Conservation (phyloP, 2,888 invertebrate species). For the Hypselothyrea guttata region DNA sequence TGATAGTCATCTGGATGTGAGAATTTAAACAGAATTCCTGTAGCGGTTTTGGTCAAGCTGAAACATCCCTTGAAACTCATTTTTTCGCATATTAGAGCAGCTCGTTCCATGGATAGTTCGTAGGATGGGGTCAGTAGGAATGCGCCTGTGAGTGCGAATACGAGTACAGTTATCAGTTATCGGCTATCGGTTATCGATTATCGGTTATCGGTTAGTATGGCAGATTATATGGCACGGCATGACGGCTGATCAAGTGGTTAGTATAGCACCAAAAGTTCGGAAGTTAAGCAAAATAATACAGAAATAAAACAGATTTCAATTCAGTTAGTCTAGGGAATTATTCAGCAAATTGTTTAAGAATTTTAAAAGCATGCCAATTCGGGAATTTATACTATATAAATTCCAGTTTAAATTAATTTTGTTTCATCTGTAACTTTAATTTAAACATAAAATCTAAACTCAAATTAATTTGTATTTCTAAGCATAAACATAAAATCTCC, state of each 20-base stretch:
- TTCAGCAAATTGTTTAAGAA: too few species aligned
- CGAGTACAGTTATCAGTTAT: constrained; percentile 21
- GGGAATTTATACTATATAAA: neutral
- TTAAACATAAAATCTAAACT: too few species aligned
- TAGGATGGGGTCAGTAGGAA: constrained; percentile 93
- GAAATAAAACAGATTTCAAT: too few species aligned
- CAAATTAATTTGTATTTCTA: too few species aligned
- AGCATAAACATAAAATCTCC: too few species aligned
- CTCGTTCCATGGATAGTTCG: constrained; percentile 93
- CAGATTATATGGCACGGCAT: neutral
- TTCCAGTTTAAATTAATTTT: too few species aligned
- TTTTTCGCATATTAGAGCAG: constrained; percentile 92
- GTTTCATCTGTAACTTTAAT: too few species aligned
- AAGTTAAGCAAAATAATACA: too few species aligned
- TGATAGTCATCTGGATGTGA: constrained; percentile 93
- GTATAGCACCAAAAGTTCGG: too few species aligned
- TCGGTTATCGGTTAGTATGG: constrained; percentile 14
- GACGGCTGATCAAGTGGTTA: too few species aligned
- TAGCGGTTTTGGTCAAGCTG: constrained; percentile 93
- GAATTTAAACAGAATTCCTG: constrained; percentile 94
- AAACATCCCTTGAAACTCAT: constrained; percentile 94
- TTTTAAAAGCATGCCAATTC: neutral
- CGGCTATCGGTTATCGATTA: too few species aligned
- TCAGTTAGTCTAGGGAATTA: too few species aligned
- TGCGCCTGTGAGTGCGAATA: constrained; percentile 84